Evolutionary conservation across 2,797 vertebrate genomes (phyloP), one percentile per base, ranked within the genome.

Genomic region (Mustela erminea): DNA sequence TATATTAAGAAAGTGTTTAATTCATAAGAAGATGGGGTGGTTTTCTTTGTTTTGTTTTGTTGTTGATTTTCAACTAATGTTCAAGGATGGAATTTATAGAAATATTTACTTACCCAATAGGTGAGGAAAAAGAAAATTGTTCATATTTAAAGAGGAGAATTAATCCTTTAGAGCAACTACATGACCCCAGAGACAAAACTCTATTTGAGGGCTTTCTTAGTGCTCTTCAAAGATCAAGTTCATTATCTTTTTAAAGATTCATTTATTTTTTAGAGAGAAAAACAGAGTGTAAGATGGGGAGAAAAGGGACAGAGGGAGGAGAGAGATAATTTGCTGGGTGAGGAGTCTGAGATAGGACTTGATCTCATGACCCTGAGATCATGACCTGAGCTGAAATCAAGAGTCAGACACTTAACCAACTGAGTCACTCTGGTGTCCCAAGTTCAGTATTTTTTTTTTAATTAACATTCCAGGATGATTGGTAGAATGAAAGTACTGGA

Each of bases 1-100:
- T 85, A 82, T 72, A 94, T 58, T 88, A 62, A 87, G 9, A 72
- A 95, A 95, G 12, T 90, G 5, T 90, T 95, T 93, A 96, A 72
- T 86, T 89, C 72, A 64, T 8, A 74, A 80, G 23, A 90, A 89
- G 56, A 32, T 54, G 17, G 52, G 52, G 52, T 54, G 52, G 52
- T 54, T 54, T 54, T 54, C 52, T 54, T 54, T 54, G 52, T 54
- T 54, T 54, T 54, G 52, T 54, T 54, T 18, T 54, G 52, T 54
- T 94, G 95, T 75, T 43, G 54, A 54, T 88, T 93, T 93, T 82
- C 88, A 91, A 49, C 13, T 82, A 41, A 66, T 89, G 64, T 54
- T 88, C 12, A 85, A 58, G 20, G 25, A 25, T 70, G 5, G 5
- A 84, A 75, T 80, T 95, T 82, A 86, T 74, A 95, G 49, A 83